phyloP scores from a whole-genome alignment of 2,888 invertebrate species.

The Luperina nickerlii region DNA sequence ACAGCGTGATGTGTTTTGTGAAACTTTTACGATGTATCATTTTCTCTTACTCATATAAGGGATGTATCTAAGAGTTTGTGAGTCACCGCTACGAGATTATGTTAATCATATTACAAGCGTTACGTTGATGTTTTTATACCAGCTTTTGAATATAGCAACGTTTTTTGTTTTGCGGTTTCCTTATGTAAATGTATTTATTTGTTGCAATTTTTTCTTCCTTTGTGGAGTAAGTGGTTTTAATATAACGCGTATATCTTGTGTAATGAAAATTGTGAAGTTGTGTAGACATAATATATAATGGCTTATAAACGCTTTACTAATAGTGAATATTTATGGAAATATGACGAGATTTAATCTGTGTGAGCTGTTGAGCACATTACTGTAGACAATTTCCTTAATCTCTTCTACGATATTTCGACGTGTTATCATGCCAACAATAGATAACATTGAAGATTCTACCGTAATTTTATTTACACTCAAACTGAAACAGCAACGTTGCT shows the following conservation, averaged over 20 bases:
- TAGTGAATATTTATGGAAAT: background rate
- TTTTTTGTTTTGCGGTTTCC: conserved; percentile 23
- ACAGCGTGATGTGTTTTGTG: conserved; percentile 66
- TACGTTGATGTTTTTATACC: conserved; percentile 59
- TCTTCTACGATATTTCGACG: background rate
- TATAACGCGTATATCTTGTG: conserved; percentile 5
- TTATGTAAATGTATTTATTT: conserved; percentile 30
- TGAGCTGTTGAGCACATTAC: background rate
- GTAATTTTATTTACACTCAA: background rate
- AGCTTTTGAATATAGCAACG: conserved; percentile 57
- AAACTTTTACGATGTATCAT: conserved; percentile 68
- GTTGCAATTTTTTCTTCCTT: conserved; percentile 22
- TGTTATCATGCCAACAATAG: background rate
- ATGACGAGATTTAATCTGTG: background rate
- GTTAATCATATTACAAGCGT: conserved; percentile 64
- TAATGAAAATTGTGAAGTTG: background rate
- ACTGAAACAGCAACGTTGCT: background rate
- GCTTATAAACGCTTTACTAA: background rate
- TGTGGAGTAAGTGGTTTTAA: conserved; percentile 12
- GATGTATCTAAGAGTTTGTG: conserved; percentile 57
- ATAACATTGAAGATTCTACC: background rate
- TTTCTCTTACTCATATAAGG: conserved; percentile 57
- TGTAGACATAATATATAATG: background rate
- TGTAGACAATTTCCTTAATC: background rate
- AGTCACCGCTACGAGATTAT: conserved; percentile 66